These are phyloP conservation scores for Cylloceria caligata DNA, from an alignment of 2,888 invertebrate species.

Conservation along the genomic window DNA sequence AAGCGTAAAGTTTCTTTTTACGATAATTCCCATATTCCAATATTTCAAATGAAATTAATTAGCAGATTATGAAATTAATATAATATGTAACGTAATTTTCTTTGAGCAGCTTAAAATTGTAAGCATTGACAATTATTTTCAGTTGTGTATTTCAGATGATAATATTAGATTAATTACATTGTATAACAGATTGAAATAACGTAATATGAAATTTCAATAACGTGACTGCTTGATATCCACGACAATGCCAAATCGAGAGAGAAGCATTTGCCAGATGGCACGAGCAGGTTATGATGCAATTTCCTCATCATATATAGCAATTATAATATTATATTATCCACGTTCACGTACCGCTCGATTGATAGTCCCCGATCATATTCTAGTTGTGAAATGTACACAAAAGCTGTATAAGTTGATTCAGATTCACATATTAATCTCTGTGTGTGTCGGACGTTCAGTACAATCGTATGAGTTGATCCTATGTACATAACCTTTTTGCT, in stretches of 20 bases:
- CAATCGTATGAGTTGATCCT: neutral
- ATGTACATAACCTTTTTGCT: neutral
- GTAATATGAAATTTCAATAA: neutral
- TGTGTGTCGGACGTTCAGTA: neutral
- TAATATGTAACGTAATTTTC: neutral
- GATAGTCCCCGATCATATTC: conserved; percentile 16
- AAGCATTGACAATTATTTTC: neutral
- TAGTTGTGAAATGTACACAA: conserved; percentile 11
- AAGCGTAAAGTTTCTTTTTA: too few species aligned
- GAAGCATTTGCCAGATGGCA: neutral
- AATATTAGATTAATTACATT: neutral
- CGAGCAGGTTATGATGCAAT: neutral
- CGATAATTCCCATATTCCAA: too few species aligned
- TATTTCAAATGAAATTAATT: too few species aligned
- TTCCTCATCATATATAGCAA: neutral
- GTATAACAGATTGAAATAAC: neutral
- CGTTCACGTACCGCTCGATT: conserved; percentile 2
- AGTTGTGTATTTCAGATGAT: neutral
- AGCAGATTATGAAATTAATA: neutral
- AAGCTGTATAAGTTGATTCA: neutral
- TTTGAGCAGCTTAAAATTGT: neutral
- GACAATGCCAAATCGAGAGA: too few species aligned
- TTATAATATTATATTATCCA: conserved; percentile 26
- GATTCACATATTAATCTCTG: neutral
- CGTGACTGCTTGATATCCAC: neutral